phyloP scores from a whole-genome alignment of 2,888 invertebrate species.

The Epistrophe eligans region DNA sequence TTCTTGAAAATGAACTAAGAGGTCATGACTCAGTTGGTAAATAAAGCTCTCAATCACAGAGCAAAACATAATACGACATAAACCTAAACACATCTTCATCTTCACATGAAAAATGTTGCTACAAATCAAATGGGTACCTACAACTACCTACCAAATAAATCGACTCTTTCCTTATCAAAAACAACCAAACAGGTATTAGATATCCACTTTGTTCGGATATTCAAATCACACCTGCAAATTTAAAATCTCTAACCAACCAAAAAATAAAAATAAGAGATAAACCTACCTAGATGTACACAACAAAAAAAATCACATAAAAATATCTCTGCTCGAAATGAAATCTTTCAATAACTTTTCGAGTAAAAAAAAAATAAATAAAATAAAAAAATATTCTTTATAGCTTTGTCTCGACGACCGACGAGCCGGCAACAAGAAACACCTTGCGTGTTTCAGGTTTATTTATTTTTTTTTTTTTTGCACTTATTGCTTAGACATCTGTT shows the following conservation, averaged over 20 bases:
- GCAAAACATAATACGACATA: no score
- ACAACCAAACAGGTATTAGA: not conserved
- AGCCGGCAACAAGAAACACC: slow-evolving; percentile 25
- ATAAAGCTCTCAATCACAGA: no score
- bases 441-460: slow-evolving; percentile 6
- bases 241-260: slow-evolving; percentile 16
- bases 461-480: not conserved
- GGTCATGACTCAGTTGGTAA: no score
- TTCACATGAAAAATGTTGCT: no score
- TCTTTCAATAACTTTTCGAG: not conserved
- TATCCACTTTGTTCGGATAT: slow-evolving; percentile 36
- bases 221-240: slow-evolving; percentile 56
- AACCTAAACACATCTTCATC: no score
- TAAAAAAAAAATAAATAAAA: not conserved
- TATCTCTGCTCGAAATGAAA: not conserved
- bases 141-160: not conserved
- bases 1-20: no score
- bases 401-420: not conserved
- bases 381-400: not conserved
- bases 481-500: slow-evolving; percentile 59
- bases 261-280: not conserved
- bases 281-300: not conserved
- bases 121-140: no score
- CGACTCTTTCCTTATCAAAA: not conserved
- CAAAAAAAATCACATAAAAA: slow-evolving; percentile 3